Evolutionary conservation across 35 echinoderm and acorn worm genomes (phyloP).

Genomic region (Holothuria glaberrima): DNA sequence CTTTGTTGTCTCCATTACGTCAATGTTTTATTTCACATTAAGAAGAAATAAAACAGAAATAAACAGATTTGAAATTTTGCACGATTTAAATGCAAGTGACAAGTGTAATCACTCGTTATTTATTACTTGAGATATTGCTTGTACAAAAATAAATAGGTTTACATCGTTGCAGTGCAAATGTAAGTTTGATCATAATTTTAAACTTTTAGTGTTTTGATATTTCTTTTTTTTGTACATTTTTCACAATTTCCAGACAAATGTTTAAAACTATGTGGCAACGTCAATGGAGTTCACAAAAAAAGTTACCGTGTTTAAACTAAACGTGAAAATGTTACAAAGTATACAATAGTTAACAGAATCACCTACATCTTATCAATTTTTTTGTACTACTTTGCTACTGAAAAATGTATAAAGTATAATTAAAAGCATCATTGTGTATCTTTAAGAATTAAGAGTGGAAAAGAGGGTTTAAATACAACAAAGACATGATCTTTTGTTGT

Average conservation of each 20-base stretch:
- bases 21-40: neutral
- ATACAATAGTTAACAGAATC: constrained; percentile 19
- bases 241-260: constrained; percentile 48
- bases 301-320: neutral
- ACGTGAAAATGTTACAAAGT: constrained; percentile 19
- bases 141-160: constrained; percentile 2
- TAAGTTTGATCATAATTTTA: constrained; percentile 3
- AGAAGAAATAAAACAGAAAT: neutral
- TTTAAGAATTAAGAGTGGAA: neutral
- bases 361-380: constrained; percentile 25
- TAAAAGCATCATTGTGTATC: neutral
- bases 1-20: no score
- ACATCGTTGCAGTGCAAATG: constrained; percentile 16
- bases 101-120: neutral
- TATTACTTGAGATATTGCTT: neutral
- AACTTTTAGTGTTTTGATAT: constrained; percentile 58
- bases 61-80: neutral
- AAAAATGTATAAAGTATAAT: constrained; percentile 1
- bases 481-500: neutral
- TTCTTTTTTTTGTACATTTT: constrained; percentile 39
- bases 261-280: constrained; percentile 24
- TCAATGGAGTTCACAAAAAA: constrained; percentile 5
- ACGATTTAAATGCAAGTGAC: neutral
- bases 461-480: neutral
- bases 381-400: constrained; percentile 40